These are phyloP conservation scores for Petrophora chlorosata DNA, from an alignment of 2,888 invertebrate genomes.

Conservation along the genomic window DNA sequence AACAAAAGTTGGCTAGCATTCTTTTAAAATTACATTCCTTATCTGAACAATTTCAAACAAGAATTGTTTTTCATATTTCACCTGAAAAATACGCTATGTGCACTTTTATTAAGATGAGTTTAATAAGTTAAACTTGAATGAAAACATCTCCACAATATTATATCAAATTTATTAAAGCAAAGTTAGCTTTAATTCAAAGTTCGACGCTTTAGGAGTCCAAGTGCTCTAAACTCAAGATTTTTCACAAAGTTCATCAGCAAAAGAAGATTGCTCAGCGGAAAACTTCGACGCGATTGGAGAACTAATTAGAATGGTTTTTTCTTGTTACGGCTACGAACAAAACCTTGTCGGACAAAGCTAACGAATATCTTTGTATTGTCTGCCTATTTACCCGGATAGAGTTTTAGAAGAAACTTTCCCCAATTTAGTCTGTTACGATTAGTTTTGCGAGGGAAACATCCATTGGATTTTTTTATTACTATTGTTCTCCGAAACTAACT, in stretches of 20 bases:
- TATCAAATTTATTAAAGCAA: too few relatives aligned
- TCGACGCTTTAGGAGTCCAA: too few relatives aligned
- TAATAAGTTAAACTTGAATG: too few relatives aligned
- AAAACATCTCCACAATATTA: too few relatives aligned
- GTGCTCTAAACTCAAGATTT: neutral
- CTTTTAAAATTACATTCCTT: too few relatives aligned
- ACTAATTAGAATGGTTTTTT: neutral
- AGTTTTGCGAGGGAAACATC: neutral
- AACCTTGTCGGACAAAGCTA: neutral
- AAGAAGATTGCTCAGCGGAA: neutral
- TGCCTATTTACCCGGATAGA: constrained; percentile 1
- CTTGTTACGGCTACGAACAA: neutral
- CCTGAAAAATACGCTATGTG: too few relatives aligned
- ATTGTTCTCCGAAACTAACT: neutral
- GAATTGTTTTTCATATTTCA: too few relatives aligned
- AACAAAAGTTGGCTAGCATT: too few relatives aligned
- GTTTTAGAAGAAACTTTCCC: constrained; percentile 8
- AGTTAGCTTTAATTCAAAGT: too few relatives aligned
- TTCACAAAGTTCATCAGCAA: neutral
- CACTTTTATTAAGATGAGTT: too few relatives aligned
- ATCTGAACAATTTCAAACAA: too few relatives aligned
- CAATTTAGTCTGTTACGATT: constrained; percentile 1
- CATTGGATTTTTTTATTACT: neutral
- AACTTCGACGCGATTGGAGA: neutral
- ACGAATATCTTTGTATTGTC: constrained; percentile 4